phyloP scores from a whole-genome alignment of 2,113 vertebrate species.

The Terrapene triunguis region DNA sequence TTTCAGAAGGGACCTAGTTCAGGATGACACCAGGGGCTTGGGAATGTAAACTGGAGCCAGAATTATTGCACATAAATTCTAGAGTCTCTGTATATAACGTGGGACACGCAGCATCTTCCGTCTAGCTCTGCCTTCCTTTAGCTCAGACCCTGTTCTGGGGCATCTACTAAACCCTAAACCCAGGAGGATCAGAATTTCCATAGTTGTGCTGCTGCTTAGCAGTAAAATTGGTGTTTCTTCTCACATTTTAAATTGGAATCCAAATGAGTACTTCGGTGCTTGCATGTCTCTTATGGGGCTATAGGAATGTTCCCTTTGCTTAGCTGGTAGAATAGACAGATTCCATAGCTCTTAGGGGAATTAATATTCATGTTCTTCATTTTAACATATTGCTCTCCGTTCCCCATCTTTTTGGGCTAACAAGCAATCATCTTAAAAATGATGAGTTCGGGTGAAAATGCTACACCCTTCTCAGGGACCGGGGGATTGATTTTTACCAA shows the following conservation, averaged over 20 bases:
- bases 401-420: constrained; percentile 58
- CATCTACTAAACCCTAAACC: background rate
- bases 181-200: background rate
- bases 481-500: constrained; percentile 59
- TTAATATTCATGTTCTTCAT: constrained; percentile 64
- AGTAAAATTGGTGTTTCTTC: background rate
- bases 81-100: background rate
- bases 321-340: background rate
- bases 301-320: constrained; percentile 40
- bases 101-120: background rate
- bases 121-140: too few relatives aligned
- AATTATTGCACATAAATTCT: background rate
- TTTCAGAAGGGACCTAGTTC: background rate
- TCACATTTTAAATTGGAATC: background rate
- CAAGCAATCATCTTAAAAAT: constrained; percentile 48
- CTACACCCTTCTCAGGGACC: constrained; percentile 46
- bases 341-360: constrained; percentile 50
- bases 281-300: background rate
- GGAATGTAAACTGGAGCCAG: background rate
- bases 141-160: background rate
- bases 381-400: constrained; percentile 44
- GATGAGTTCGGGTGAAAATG: constrained; percentile 63
- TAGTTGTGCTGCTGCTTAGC: background rate
- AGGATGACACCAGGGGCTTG: background rate
- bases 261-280: background rate